A percentile compares a stretch with the other conserved stretches of the same genome.
These are phyloP conservation scores for Pteronura brasiliensis DNA, from an alignment of 2,113 vertebrate genomes.

Conservation along the genomic window DNA sequence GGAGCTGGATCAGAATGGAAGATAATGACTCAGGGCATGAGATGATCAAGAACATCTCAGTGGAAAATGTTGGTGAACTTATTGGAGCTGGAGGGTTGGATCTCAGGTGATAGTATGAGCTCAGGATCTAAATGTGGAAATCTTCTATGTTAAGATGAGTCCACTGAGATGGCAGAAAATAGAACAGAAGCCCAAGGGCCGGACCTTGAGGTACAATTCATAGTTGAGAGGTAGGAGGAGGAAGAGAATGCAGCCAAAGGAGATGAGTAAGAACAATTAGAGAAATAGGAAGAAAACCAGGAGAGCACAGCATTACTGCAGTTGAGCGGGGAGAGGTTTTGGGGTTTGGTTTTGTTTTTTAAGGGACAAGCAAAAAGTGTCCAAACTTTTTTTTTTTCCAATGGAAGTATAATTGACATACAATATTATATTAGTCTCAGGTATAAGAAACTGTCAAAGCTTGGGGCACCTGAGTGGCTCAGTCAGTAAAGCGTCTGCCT, in stretches of 20 bases:
- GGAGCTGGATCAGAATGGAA: neutral
- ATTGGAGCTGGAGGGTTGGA: neutral
- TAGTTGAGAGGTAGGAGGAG: neutral
- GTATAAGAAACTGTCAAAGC: neutral
- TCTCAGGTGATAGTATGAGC: neutral
- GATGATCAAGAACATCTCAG: neutral
- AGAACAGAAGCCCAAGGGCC: neutral
- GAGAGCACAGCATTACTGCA: neutral
- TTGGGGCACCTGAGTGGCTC: neutral
- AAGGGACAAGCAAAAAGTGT: neutral
- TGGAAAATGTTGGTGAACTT: neutral
- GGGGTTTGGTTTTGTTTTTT: neutral
- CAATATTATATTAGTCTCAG: neutral
- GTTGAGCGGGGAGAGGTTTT: neutral
- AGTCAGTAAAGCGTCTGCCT: no score
- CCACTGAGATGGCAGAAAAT: constrained; percentile 14
- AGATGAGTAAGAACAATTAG: neutral
- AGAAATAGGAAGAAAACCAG: neutral
- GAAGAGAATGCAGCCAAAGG: constrained; percentile 10
- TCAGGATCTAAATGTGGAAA: neutral
- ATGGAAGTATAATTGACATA: neutral
- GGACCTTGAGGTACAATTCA: neutral
- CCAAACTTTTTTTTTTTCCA: neutral
- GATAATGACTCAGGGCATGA: constrained; percentile 16
- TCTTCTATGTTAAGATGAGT: neutral